These are phyloP conservation scores for Cynaeus angustus DNA, from an alignment of 2,888 invertebrate species.

Conservation along the genomic window DNA sequence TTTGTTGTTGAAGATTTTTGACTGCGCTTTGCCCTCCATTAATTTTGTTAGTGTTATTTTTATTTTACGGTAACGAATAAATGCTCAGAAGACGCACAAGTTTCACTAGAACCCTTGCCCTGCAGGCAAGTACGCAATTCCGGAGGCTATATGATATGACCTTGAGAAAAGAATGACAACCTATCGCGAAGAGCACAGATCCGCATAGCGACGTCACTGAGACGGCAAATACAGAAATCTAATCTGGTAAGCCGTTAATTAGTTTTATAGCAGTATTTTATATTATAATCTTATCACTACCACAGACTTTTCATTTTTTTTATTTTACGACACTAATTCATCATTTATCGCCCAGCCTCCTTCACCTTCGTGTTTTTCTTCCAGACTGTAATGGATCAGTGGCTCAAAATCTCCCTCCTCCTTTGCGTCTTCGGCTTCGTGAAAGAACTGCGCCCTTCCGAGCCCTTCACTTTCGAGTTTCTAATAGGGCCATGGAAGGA, in stretches of 20 bases:
- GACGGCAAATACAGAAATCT: no score
- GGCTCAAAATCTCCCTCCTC: conserved; percentile 79
- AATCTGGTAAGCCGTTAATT: no score
- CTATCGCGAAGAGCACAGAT: no score
- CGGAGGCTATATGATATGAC: no score
- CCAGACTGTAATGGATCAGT: conserved; percentile 63
- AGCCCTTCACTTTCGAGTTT: conserved; percentile 85
- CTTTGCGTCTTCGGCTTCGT: conserved; percentile 84
- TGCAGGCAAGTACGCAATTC: neutral
- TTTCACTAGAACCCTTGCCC: no score
- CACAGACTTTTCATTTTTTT: no score
- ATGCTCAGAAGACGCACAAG: conserved; percentile 21
- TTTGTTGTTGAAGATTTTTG: conserved; percentile 20
- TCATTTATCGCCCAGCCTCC: no score
- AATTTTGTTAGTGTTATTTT: conserved; percentile 31
- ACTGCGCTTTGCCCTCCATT: conserved; percentile 40
- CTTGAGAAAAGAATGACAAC: neutral
- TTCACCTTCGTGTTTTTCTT: no score
- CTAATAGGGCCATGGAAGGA: conserved; percentile 73
- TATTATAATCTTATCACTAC: no score
- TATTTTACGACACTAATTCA: no score
- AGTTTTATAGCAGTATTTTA: no score
- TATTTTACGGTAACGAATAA: conserved; percentile 27
- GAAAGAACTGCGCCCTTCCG: conserved; percentile 85
- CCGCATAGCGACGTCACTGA: no score